Conservation (phyloP, 2,888 invertebrate genomes). For the Halictus ligatus region DNA sequence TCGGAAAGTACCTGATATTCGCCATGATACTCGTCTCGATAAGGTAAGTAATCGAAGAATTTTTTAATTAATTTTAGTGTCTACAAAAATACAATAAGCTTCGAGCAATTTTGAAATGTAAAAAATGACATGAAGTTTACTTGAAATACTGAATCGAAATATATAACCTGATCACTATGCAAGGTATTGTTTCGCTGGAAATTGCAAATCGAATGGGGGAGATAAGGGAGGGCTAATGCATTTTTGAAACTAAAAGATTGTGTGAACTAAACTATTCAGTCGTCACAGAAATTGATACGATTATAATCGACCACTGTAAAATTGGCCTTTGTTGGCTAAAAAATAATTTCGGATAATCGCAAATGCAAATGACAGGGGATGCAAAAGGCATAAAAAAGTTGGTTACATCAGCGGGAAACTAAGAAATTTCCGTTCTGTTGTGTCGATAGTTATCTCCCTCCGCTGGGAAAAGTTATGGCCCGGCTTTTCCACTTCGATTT, state of each 20-base stretch:
- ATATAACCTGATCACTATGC: too few relatives aligned
- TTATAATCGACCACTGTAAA: too few relatives aligned
- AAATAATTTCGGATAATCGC: neutral
- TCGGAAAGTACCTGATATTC: constrained; percentile 99
- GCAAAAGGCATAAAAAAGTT: neutral
- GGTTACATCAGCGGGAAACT: constrained; percentile 4
- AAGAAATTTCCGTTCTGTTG: constrained; percentile 21
- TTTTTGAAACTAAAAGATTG: too few relatives aligned
- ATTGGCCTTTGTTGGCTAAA: too few relatives aligned
- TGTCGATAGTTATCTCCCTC: constrained; percentile 13
- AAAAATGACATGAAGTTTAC: neutral
- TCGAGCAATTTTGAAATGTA: neutral
- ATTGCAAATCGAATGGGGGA: too few relatives aligned
- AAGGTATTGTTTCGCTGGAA: too few relatives aligned
- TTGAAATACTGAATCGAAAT: neutral
- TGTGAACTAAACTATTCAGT: too few relatives aligned
- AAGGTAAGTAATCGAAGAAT: constrained; percentile 87
- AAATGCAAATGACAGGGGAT: neutral
- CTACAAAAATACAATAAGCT: neutral
- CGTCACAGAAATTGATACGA: too few relatives aligned
- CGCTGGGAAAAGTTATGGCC: constrained; percentile 14
- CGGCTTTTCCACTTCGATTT: constrained; percentile 43
- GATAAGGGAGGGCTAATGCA: too few relatives aligned
- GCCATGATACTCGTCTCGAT: constrained; percentile 99
- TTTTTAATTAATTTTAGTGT: neutral